phyloP scores from a whole-genome alignment of 2,113 vertebrate species.

The Melanocharis versteri region DNA sequence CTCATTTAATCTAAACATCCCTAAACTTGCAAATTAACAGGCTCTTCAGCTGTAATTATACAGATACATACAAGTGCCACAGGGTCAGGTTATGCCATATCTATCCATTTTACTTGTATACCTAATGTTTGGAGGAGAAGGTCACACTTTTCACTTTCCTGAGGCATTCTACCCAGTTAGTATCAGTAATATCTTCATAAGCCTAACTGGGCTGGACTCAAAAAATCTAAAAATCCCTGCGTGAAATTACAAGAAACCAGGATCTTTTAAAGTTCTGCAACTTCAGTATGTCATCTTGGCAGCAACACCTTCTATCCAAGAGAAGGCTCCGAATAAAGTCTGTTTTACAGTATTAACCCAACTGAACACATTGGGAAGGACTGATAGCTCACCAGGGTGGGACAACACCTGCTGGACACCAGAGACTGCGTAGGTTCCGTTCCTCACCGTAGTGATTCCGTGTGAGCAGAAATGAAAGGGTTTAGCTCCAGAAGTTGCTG shows the following conservation, averaged over 20 bases:
- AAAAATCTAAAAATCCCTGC: neutral
- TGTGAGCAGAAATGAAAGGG: neutral
- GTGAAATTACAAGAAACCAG: neutral
- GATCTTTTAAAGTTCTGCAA: neutral
- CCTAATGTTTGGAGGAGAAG: neutral
- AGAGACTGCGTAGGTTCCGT: neutral
- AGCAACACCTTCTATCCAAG: neutral
- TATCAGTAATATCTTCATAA: neutral
- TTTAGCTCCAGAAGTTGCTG: neutral
- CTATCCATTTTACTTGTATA: constrained; percentile 17
- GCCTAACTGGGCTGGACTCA: neutral
- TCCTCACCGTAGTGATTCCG: neutral
- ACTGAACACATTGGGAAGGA: neutral
- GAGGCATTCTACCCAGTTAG: neutral
- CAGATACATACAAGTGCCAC: constrained; percentile 54
- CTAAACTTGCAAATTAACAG: constrained; percentile 55
- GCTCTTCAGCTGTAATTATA: constrained; percentile 59
- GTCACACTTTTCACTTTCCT: neutral
- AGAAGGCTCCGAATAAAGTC: neutral
- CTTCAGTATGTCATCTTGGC: neutral
- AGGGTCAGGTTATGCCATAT: constrained; percentile 27
- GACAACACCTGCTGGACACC: neutral
- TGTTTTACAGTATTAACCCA: neutral
- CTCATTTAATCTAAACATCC: constrained; percentile 54
- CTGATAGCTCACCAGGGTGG: rapidly evolving